Conservation (phyloP, 2,797 vertebrate species). For the Taeniopygia guttata region DNA sequence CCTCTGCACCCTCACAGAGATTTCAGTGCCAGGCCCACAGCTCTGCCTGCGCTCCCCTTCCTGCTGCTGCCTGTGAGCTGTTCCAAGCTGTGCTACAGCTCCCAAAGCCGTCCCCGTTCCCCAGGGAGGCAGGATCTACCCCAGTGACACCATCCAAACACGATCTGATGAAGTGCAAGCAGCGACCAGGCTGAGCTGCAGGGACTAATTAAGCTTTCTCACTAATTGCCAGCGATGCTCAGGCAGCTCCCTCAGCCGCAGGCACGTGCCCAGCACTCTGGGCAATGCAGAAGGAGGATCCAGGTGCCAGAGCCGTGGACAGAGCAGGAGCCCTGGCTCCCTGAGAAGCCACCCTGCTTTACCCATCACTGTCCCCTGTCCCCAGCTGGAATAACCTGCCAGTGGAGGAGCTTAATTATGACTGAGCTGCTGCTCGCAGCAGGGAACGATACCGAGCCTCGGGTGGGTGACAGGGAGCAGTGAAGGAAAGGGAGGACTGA, state of each 20-base stretch:
- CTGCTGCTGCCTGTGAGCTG: neutral
- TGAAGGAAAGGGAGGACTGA: neutral
- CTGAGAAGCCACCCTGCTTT: neutral
- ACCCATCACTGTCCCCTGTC: neutral
- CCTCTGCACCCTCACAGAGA: neutral
- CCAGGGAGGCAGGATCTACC: neutral
- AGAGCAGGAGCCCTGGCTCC: neutral
- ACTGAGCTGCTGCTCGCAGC: neutral
- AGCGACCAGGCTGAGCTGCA: neutral
- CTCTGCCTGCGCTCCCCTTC: neutral
- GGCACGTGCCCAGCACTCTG: neutral
- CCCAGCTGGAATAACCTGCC: neutral
- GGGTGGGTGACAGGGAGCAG: accelerated
- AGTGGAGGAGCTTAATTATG: neutral
- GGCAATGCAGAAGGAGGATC: neutral
- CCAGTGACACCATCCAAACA: neutral
- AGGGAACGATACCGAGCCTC: neutral
- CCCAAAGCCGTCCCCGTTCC: neutral
- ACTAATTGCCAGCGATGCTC: neutral
- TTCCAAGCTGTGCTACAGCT: neutral
- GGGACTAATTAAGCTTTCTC: neutral
- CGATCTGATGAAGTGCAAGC: neutral
- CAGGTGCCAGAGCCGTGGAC: accelerated
- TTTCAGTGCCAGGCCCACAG: neutral
- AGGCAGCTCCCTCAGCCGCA: accelerated